Evolutionary conservation across 2,113 vertebrate species (phyloP), one percentile per base, ranked within the genome.

Genomic region (Synchiropus splendidus): DNA sequence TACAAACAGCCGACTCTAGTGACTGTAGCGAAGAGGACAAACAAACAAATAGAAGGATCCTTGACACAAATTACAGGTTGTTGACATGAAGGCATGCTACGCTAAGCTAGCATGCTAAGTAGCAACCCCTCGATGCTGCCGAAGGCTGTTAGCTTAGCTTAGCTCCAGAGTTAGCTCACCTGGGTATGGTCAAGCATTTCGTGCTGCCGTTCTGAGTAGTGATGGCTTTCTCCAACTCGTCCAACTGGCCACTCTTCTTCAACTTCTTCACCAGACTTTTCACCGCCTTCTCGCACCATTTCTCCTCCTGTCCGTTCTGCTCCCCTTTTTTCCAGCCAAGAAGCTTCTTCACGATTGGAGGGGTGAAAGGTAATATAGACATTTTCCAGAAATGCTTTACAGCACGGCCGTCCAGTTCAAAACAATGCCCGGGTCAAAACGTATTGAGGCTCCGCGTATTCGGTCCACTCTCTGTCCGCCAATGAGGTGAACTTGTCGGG

Each of bases 211-310:
- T 92, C 87, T 95, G 94, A 35, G 89, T 92, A 42, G 89, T 94
- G 80, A 98, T 92, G 64, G 93, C 89, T 59, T 94, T 96, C 71
- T 98, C 94, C 87, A 98, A 72, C 82, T 98, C 94, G 58, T 98
- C 94, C 80, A 98, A 70, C 78, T 98, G 93, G 18, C 92, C 94
- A 2, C 88, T 98, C 84, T 95, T 97, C 75, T 98, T 98, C 40
- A 98, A 84, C 82, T 98, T 98, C 84, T 98, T 98, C 69, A 98
- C 94, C 36, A 98, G 74, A 85, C 92, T 96, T 75, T 97, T 98
- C 52, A 98, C 93, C 58, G 94, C 94, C 70, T 97, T 97, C 70
- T 98, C 94, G 72, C 92, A 91, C 94, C 94, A 98, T 80, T 98
- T 98, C 88, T 98, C 93, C 82, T 98, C 94, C 53, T 94, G 94